Evolutionary conservation across 2,888 invertebrate genomes (phyloP).

Genomic region (Steinernema carpocapsae): DNA sequence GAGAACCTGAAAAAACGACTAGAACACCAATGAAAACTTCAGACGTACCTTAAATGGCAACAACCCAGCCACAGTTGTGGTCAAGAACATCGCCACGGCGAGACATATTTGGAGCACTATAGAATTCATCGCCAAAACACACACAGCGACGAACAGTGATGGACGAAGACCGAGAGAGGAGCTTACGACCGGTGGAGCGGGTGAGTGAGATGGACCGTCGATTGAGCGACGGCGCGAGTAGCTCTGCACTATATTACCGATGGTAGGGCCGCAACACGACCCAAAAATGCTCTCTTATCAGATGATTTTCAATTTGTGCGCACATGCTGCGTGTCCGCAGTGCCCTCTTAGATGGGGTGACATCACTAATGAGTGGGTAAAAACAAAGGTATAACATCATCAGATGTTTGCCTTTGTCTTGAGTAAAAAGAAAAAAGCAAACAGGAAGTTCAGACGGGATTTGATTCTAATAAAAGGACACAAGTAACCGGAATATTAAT

Average conservation of each 20-base stretch:
- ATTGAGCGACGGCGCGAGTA: slow-evolving; percentile 4
- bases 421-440: too few relatives aligned
- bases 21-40: too few relatives aligned
- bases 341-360: too few relatives aligned
- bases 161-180: neutral
- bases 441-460: too few relatives aligned
- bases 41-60: slow-evolving; percentile 53
- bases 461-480: too few relatives aligned
- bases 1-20: slow-evolving; percentile 40
- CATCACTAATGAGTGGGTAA: too few relatives aligned
- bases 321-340: too few relatives aligned
- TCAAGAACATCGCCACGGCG: slow-evolving; percentile 57
- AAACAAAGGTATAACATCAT: too few relatives aligned
- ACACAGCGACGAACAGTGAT: neutral
- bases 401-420: too few relatives aligned
- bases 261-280: slow-evolving; percentile 13
- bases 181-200: too few relatives aligned
- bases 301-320: neutral
- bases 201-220: too few relatives aligned
- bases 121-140: slow-evolving; percentile 38
- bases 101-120: slow-evolving; percentile 51
- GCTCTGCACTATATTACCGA: neutral
- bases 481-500: too few relatives aligned
- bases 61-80: slow-evolving; percentile 58
- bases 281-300: slow-evolving; percentile 30